A percentile compares a stretch with the other conserved stretches of the same genome.
These are phyloP conservation scores for Myocastor coypus DNA, from an alignment of 2,113 vertebrate species.

Conservation along the genomic window DNA sequence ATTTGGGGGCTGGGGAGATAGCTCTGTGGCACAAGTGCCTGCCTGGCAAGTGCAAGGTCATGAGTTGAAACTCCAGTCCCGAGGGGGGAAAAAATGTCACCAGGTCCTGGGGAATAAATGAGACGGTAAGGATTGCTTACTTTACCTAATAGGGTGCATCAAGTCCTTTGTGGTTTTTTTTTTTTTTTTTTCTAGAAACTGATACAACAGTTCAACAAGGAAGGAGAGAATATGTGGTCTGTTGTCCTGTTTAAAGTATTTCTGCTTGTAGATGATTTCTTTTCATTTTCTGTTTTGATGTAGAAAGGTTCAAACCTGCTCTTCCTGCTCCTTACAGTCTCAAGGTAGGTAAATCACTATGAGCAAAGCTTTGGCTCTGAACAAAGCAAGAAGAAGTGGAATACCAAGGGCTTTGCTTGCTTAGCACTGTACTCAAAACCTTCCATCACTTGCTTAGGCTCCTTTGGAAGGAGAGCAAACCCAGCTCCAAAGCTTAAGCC, in stretches of 20 bases:
- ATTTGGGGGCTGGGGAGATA: too few species aligned
- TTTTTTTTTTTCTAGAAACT: background rate
- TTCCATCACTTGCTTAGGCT: background rate
- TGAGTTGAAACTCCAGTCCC: too few species aligned
- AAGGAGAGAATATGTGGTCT: background rate
- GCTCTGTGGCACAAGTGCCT: too few species aligned
- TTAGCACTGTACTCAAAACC: background rate
- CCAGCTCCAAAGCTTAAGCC: background rate
- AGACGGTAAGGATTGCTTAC: background rate
- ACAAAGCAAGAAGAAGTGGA: background rate
- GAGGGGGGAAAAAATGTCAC: too few species aligned
- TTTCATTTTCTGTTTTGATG: slow-evolving; percentile 6
- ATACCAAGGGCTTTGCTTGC: background rate
- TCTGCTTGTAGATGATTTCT: background rate
- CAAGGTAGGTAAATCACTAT: background rate
- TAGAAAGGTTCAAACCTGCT: background rate
- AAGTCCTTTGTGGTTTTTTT: background rate
- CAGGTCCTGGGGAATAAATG: background rate
- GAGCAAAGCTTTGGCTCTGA: background rate
- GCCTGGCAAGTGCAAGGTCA: too few species aligned
- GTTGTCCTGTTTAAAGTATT: background rate
- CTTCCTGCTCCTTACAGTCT: background rate
- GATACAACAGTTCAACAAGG: background rate
- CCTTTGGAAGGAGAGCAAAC: background rate
- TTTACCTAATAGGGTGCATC: background rate